Evolutionary conservation across 1,140 invertebrate species (phyloP).

Genomic region (Polyergus mexicanus): DNA sequence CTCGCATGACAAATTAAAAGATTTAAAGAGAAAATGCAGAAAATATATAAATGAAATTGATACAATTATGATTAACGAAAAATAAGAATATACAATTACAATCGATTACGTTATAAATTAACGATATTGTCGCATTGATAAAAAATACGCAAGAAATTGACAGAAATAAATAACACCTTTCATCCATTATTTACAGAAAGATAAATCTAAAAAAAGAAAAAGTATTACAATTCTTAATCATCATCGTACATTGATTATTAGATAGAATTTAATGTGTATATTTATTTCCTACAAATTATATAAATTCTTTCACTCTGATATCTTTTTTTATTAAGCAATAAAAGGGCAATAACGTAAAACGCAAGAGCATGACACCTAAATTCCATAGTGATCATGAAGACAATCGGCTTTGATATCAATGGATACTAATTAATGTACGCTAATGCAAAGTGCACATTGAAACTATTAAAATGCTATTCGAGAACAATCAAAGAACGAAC

Average conservation of each 20-base stretch:
- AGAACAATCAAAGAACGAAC: neutral
- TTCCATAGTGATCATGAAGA: neutral
- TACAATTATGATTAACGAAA: neutral
- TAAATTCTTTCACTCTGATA: neutral
- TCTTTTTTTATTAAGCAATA: neutral
- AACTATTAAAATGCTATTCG: neutral
- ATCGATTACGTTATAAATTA: neutral
- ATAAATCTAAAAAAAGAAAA: neutral
- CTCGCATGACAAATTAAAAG: neutral
- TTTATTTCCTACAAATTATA: neutral
- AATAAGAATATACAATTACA: neutral
- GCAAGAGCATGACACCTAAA: neutral
- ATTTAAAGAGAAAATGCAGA: neutral
- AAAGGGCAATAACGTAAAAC: neutral
- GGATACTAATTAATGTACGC: neutral
- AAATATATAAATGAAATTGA: too few relatives aligned
- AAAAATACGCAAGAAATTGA: neutral
- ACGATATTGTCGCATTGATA: neutral
- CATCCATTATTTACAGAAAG: neutral
- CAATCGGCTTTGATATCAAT: neutral
- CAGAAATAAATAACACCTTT: neutral
- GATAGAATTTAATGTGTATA: neutral
- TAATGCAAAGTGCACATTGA: neutral
- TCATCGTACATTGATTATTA: neutral
- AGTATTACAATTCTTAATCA: constrained; percentile 5